Evolutionary conservation across 2,113 vertebrate species (phyloP), one percentile per base, ranked within the genome.

Genomic region (Xyliphius kryptos): DNA sequence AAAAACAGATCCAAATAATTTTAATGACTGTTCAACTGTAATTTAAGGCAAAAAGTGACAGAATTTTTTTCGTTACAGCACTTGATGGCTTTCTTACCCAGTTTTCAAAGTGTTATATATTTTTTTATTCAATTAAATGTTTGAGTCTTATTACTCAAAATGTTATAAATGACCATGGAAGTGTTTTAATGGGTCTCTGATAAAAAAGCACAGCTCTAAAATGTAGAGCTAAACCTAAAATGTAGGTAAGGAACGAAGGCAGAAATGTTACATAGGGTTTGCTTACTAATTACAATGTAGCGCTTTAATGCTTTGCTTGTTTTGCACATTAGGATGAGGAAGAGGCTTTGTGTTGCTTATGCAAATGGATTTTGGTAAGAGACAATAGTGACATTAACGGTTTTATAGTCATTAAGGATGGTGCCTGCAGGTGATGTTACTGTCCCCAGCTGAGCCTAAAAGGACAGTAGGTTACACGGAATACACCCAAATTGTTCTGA

Each of bases 331-430:
- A 72, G 60, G 17, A 52, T 52, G 48, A 41, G 3, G 49, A 41
- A 50, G 70, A 53, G 19, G 22, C 49, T 54, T 19, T 52, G 47
- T 67, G 43, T 63, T 40, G 53, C 38, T 70, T 47, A 47, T 61
- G 15, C 41, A 40, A 53, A 22, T 57, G 55, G 20, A 13, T 44
- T 17, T 53, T 63, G 64, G 65, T 44, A 62, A 51, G 72, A 82
- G 79, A 81, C 74, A 76, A 74, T 69, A 76, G 78, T 85, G 81
- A 85, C 83, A 85, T 85, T 86, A 83, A 80, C 80, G 78, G 75
- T 79, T 80, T 80, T 69, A 57, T 69, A 74, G 74, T 77, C 79
- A 79, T 83, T 82, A 79, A 57, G 72, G 78, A 72, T 75, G 74
- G 76, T 73, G 74, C 78, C 77, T 51, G 13, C 15, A 54, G 61